phyloP scores from a whole-genome alignment of 2,797 vertebrate genomes.

The Phyllotis vaccarum region DNA sequence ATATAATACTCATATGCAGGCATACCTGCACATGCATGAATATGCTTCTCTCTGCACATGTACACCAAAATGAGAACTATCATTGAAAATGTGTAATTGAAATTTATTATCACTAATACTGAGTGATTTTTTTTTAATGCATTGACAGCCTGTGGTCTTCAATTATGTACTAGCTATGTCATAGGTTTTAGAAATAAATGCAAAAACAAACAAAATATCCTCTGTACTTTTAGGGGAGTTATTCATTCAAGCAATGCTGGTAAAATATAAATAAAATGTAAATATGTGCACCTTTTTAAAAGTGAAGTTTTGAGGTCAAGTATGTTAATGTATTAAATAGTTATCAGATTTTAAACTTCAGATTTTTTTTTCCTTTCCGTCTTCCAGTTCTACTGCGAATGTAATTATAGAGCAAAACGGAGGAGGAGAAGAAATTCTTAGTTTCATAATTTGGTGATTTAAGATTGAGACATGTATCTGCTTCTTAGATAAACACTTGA shows the following conservation, averaged over 20 bases:
- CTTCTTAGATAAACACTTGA: not conserved
- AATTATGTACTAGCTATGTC: not conserved
- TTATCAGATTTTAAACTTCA: not conserved
- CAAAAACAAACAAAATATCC: conserved; percentile 5
- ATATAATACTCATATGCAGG: not conserved
- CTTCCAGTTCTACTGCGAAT: not conserved
- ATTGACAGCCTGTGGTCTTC: not conserved
- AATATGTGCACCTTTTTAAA: not conserved
- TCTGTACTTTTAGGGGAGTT: not conserved
- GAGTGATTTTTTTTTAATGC: not conserved
- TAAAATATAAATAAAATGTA: conserved; percentile 12
- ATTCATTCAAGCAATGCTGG: not conserved
- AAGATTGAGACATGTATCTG: not conserved
- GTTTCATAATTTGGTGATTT: not conserved
- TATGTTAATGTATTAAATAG: not conserved
- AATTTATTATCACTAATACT: conserved; percentile 1
- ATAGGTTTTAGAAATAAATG: conserved; percentile 55
- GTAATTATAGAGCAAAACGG: not conserved
- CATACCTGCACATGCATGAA: not conserved
- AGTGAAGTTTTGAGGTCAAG: not conserved
- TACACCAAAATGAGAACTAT: not conserved
- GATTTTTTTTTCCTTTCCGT: not conserved
- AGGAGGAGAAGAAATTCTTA: not conserved
- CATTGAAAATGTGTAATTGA: conserved; percentile 34
- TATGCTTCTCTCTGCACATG: too few species aligned